Percentiles rank a stretch among this genome's conserved stretches.
phyloP scores from a whole-genome alignment of 2,888 invertebrate genomes.

The Ophion ellenae region DNA sequence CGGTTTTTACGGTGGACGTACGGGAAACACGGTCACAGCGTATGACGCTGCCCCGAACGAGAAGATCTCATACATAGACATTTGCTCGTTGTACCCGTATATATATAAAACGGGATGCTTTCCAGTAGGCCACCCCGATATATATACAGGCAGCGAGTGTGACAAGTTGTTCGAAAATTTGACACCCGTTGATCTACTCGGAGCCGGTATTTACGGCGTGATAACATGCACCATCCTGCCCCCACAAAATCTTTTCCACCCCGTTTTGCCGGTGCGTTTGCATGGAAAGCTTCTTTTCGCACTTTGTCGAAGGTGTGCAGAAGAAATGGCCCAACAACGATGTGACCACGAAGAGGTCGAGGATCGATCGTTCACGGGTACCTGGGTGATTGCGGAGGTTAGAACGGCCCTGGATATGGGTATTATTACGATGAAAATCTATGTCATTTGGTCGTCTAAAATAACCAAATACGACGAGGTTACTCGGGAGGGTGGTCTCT shows the following conservation, averaged over 20 bases:
- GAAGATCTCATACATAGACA: not conserved
- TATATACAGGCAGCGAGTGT: not conserved
- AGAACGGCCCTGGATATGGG: no score
- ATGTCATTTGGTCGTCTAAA: constrained; percentile 79
- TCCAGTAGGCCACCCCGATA: no score
- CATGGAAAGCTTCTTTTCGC: constrained; percentile 78
- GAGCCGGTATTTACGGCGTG: constrained; percentile 67
- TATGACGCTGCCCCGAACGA: not conserved
- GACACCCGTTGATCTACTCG: not conserved
- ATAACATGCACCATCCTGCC: constrained; percentile 71
- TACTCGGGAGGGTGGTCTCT: no score
- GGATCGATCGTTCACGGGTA: constrained; percentile 72
- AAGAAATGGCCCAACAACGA: constrained; percentile 65
- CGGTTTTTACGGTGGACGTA: no score
- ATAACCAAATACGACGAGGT: constrained; percentile 67
- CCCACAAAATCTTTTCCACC: constrained; percentile 72
- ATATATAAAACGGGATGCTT: no score
- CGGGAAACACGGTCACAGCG: no score
- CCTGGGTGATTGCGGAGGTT: constrained; percentile 79
- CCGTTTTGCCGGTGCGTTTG: constrained; percentile 77
- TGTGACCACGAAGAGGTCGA: constrained; percentile 75
- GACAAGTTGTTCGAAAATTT: not conserved
- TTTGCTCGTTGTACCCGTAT: no score
- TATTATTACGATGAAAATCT: no score
- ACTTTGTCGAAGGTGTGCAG: constrained; percentile 77